Base-by-base conservation (phyloP, 2,888 invertebrate genomes). In the Lithophane ornitopus region DNA sequence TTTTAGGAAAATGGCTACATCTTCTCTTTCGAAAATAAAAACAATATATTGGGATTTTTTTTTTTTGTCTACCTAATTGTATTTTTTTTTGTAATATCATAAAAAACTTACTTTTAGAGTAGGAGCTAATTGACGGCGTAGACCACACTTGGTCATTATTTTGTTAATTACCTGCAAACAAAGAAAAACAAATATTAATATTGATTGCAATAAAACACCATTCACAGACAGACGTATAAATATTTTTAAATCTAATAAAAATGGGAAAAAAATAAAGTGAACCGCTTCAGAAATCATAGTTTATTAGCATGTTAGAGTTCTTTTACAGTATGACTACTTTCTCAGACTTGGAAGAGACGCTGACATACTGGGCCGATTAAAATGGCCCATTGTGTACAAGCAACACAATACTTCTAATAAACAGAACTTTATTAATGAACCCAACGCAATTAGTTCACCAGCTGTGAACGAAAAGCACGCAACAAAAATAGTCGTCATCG, bases 351-450 rank as follows among this genome's bases (percentile, higher is more conserved):
- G 1, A 62, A 61, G 16, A 65, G 3, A 49, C 3, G 4, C 19
- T 59, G n/a, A 28, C 34, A 44, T 26, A 14, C 22, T 34, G 34
- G 34, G 34, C 34, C 34, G 4, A 34, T 34, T 46, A 19, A 16
- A 49, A 26, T 66, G 34, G 49, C 8, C 62, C 58, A 81, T 22
- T 41, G 14, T 70, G 14, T 49, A 58, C 56, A 67, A 1, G 34
- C 56, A 46, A 9, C 52, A 52, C 56, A 41, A n/a, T 19, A 84
- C 22, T 11, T 44, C 9, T 54, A 70, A 56, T 61, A 62, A 71
- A 79, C 69, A 52, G 39, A 78, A 65, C 41, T 79, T 82, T 39
- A 87, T 88, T 87, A 88, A 88, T 88, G 87, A 67, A 77, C 70
- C 44, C 41, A 76, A 59, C 74, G 67, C 70, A 87, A 80, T 83